phyloP scores from a whole-genome alignment of 2,888 invertebrate genomes.

The Biston stratarius region DNA sequence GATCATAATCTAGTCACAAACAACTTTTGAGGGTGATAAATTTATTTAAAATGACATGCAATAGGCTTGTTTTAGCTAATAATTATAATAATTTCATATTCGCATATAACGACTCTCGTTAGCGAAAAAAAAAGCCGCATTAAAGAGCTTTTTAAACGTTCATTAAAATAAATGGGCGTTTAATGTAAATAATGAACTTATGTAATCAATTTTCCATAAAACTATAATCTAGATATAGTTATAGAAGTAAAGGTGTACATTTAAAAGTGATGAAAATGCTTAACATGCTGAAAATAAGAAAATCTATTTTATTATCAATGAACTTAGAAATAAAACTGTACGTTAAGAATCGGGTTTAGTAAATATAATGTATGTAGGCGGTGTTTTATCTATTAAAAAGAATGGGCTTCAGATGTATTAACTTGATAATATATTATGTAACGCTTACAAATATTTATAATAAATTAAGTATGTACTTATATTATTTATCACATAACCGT shows the following conservation, averaged over 20 bases:
- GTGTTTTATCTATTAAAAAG: too few species aligned
- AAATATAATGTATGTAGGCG: too few species aligned
- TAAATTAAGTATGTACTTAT: too few species aligned
- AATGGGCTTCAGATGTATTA: too few species aligned
- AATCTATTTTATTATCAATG: not conserved
- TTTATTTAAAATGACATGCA: not conserved
- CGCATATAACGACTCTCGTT: too few species aligned
- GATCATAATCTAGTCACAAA: not conserved
- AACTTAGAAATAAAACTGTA: conserved; percentile 25
- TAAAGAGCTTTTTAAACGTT: too few species aligned
- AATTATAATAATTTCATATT: not conserved
- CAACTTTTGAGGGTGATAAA: not conserved
- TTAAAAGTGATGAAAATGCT: not conserved
- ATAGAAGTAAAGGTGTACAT: conserved; percentile 32
- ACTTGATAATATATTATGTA: too few species aligned
- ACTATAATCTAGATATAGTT: not conserved
- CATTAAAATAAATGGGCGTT: too few species aligned
- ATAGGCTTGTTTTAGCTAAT: not conserved
- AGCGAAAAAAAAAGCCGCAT: too few species aligned
- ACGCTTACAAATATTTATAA: too few species aligned
- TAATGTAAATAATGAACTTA: too few species aligned
- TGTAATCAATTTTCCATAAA: not conserved
- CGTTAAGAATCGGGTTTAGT: not conserved
- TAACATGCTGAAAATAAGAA: not conserved
- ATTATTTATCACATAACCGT: too few species aligned